Percentiles rank a stretch among this genome's conserved stretches.
Conservation (phyloP, 1,140 invertebrate genomes). For the Tetranychus urticae region DNA sequence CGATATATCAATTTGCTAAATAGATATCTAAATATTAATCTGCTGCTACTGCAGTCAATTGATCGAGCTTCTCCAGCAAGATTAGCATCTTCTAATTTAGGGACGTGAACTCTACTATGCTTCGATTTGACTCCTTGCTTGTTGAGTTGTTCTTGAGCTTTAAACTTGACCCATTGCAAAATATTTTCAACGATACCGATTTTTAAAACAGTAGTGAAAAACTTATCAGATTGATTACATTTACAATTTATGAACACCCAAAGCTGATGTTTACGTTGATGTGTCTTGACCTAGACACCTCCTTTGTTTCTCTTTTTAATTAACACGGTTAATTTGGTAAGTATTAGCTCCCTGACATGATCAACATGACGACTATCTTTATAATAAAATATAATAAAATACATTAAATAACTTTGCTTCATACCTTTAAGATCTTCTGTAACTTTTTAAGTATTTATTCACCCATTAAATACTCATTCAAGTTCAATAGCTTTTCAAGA, state of each 20-base stretch:
- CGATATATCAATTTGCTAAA: no score
- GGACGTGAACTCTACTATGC: constrained; percentile 74
- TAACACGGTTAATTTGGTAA: constrained; percentile 64
- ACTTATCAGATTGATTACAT: constrained; percentile 70
- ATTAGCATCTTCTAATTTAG: constrained; percentile 96
- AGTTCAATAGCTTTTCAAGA: no score
- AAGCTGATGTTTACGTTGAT: constrained; percentile 69
- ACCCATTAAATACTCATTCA: no score
- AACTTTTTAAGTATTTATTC: no score
- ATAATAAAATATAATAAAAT: no score
- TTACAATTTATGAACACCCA: constrained; percentile 98
- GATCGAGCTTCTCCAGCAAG: constrained; percentile 62
- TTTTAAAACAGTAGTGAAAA: constrained; percentile 50
- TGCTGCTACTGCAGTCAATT: constrained; percentile 39
- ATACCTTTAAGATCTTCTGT: no score
- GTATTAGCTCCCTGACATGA: constrained; percentile 64
- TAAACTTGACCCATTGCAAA: constrained; percentile 83
- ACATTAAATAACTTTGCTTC: no score
- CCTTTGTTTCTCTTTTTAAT: constrained; percentile 75
- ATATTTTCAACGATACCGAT: constrained; percentile 80
- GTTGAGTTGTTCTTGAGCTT: constrained; percentile 62
- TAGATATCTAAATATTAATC: no score
- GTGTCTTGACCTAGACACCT: constrained; percentile 55
- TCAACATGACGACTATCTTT: constrained; percentile 97
- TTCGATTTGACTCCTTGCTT: constrained; percentile 68